Percentiles rank a stretch among this genome's conserved stretches.
phyloP scores from a whole-genome alignment of 1,140 invertebrate species.

The Hetaerina americana region DNA sequence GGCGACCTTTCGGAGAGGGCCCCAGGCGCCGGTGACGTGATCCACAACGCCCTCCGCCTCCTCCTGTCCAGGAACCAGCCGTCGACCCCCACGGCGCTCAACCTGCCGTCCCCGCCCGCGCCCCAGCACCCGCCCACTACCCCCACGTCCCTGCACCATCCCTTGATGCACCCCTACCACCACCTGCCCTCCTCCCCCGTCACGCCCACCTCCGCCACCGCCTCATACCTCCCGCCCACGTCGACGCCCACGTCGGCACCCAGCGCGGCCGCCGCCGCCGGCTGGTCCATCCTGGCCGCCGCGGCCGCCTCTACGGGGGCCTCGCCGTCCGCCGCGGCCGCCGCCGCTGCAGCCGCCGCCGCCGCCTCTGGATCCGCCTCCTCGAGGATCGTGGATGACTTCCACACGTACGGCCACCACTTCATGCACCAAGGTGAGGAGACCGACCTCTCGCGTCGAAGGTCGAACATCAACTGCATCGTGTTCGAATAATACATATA shows the following conservation, averaged over 20 bases:
- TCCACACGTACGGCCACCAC: neutral
- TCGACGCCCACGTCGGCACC: conserved; percentile 19
- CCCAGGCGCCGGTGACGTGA: conserved; percentile 80
- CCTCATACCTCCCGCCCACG: conserved; percentile 52
- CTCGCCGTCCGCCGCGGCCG: neutral
- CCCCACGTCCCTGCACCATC: conserved; percentile 16
- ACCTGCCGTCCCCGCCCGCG: conserved; percentile 68
- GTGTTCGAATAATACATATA: no score
- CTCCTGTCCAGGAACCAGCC: conserved; percentile 43
- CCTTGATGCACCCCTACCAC: conserved; percentile 47
- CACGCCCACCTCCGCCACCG: conserved; percentile 19
- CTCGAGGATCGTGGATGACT: neutral
- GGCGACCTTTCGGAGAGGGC: conserved; percentile 79
- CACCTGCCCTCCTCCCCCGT: conserved; percentile 15
- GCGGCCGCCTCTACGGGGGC: neutral
- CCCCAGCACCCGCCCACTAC: conserved; percentile 50
- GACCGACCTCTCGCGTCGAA: no score
- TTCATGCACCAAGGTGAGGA: neutral
- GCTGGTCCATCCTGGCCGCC: conserved; percentile 44
- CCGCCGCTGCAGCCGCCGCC: neutral
- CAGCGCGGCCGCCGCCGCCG: conserved; percentile 37
- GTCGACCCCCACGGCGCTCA: conserved; percentile 15
- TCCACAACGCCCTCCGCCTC: conserved; percentile 85
- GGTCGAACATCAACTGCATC: neutral
- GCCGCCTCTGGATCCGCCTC: neutral